Evolutionary conservation across 2,797 vertebrate genomes (phyloP).

Genomic region (Odontamblyopus rebecca): DNA sequence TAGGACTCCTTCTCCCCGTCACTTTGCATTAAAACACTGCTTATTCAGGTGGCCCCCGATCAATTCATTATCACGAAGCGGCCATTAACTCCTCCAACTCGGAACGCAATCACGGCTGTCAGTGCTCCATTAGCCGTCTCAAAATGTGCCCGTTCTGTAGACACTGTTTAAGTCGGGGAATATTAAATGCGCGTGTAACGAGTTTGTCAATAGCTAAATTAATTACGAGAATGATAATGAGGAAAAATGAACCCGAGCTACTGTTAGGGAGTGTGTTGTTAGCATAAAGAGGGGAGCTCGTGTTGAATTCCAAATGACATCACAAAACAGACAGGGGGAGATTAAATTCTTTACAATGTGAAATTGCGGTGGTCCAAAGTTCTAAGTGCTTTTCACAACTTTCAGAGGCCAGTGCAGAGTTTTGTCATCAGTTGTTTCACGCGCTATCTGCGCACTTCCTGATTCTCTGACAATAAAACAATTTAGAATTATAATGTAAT

Average conservation of each 20-base stretch:
- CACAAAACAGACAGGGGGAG: too few species aligned
- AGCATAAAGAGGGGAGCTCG: neutral
- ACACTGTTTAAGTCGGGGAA: slow-evolving; percentile 44
- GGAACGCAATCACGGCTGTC: slow-evolving; percentile 80
- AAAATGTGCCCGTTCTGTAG: slow-evolving; percentile 48
- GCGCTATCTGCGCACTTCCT: too few species aligned
- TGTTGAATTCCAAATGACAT: too few species aligned
- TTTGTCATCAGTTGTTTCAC: too few species aligned
- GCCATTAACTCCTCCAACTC: slow-evolving; percentile 83
- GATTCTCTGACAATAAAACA: too few species aligned
- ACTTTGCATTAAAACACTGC: slow-evolving; percentile 85
- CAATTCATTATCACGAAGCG: slow-evolving; percentile 82
- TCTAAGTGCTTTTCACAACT: too few species aligned
- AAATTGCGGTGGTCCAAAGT: too few species aligned
- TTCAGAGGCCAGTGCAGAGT: too few species aligned
- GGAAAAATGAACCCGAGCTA: slow-evolving; percentile 10
- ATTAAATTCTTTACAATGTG: too few species aligned
- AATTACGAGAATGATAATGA: slow-evolving; percentile 54
- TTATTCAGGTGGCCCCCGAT: slow-evolving; percentile 87
- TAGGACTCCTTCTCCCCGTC: slow-evolving; percentile 77
- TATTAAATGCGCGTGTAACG: slow-evolving; percentile 27
- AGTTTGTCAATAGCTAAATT: slow-evolving; percentile 60
- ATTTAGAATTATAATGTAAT: too few species aligned
- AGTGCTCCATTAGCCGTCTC: slow-evolving; percentile 83
- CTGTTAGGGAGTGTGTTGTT: slow-evolving; percentile 8